Base-by-base conservation (phyloP, 2,888 invertebrate species). In the Dasysyrphus tricinctus region DNA sequence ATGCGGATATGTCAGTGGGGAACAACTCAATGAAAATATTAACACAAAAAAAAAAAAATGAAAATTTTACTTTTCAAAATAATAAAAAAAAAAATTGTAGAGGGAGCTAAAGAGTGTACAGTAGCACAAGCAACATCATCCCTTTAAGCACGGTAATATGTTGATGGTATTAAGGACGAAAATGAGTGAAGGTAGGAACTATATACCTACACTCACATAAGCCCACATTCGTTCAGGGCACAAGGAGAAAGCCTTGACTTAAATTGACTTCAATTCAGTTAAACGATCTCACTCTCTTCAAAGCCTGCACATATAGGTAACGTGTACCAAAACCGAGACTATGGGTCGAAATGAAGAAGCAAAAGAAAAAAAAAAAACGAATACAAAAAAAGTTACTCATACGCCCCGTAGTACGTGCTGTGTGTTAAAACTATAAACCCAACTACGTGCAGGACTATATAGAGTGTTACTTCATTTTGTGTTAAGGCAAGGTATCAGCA, bases 261-360 rank as follows among this genome's bases (percentile, higher is more conserved):
- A 65, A 85, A 85, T 85, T 85, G 81, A 85, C 85, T 81, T 81
- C 69, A 78, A 77, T 78, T 85, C 61, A 74, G 56, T 74, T 85
- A 81, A 85, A 74, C 69, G 85, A 65, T 76, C 65, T 54, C 69
- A 39, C 51, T 54, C 69, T 37, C 59, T 51, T 51, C 57, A n/a
- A 34, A 54, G 39, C 32, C n/a, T 67, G 19, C 63, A 37, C 69
- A 59, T 61, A 59, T 61, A n/a, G n/a, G n/a, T n/a, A 32, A 42
- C 29, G 16, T 56, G n/a, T 34, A 56, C 34, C 19, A 14, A 1
- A 1, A 51, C 24, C 51, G 14, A 24, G 14, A 51, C 24, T 54
- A 14, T 54, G 12, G 51, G 12, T 24, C 1, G 29, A 54, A 44
- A 34, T 11, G 29, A 51, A 47, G 34, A 39, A 42, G 39, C 2